A percentile compares a stretch with the other conserved stretches of the same genome.
phyloP scores from a whole-genome alignment of 1,140 invertebrate species.

The Solenopsis invicta region DNA sequence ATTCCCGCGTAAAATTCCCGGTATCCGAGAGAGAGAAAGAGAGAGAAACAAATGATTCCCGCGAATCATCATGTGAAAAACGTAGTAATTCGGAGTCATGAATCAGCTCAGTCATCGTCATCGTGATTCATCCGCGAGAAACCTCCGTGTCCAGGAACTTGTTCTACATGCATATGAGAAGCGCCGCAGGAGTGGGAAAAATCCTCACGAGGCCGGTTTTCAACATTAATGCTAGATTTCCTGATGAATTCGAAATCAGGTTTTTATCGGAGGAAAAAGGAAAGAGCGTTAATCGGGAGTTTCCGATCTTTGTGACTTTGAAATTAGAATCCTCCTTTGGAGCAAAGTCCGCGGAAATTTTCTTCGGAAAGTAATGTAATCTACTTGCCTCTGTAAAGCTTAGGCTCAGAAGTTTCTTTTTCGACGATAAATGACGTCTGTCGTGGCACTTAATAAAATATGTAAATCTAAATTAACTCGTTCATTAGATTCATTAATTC shows the following conservation, averaged over 20 bases:
- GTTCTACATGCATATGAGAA: not conserved
- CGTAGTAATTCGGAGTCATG: conserved; percentile 34
- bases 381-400: not conserved
- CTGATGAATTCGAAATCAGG: not conserved
- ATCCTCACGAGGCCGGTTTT: not conserved
- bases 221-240: conserved; percentile 11
- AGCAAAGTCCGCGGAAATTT: not conserved
- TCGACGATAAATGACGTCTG: not conserved
- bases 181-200: not conserved
- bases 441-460: not conserved
- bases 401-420: not conserved
- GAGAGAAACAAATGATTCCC: conserved; percentile 1
- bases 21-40: not conserved
- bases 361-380: not conserved
- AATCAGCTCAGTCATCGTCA: conserved; percentile 38
- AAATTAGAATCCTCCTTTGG: not conserved
- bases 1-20: conserved; percentile 25
- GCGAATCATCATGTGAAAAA: conserved; percentile 36
- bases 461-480: not conserved
- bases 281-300: not conserved
- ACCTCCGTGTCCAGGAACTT: not conserved
- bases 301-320: not conserved
- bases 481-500: not conserved
- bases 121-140: conserved; percentile 40
- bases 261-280: not conserved